phyloP scores from a whole-genome alignment of 2,113 vertebrate genomes.

The Glaucidium brasilianum region DNA sequence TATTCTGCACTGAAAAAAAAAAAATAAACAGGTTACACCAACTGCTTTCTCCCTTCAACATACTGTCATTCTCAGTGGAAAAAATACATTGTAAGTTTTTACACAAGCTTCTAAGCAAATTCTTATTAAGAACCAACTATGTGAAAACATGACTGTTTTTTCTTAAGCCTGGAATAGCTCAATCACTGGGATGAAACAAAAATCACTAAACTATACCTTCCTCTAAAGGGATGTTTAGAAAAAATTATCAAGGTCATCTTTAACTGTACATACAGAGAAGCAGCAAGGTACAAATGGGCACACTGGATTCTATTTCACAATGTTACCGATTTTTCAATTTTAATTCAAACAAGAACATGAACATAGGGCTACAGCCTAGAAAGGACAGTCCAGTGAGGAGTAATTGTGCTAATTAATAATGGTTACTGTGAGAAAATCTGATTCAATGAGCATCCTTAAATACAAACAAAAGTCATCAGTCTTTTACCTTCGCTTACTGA shows the following conservation, averaged over 20 bases:
- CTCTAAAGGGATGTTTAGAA: neutral
- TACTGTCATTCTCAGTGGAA: neutral
- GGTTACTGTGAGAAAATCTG: neutral
- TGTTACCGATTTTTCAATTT: neutral
- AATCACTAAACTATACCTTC: neutral
- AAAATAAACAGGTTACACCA: neutral
- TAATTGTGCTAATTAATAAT: neutral
- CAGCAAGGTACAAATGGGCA: neutral
- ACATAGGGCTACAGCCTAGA: neutral
- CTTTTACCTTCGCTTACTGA: neutral
- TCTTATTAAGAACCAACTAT: neutral
- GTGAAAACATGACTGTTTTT: neutral
- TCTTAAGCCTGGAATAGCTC: neutral
- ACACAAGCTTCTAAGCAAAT: neutral
- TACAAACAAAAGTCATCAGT: neutral
- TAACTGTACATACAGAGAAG: neutral
- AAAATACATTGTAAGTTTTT: neutral
- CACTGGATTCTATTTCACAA: neutral
- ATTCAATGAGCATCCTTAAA: neutral
- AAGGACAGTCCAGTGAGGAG: neutral
- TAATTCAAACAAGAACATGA: neutral
- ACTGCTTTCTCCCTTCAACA: neutral
- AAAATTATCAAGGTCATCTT: neutral
- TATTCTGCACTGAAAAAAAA: constrained; percentile 82
- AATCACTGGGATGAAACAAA: neutral